Evolutionary conservation across 2,888 invertebrate genomes (phyloP), one percentile per base, ranked within the genome.

Genomic region (Brachyptera putata): DNA sequence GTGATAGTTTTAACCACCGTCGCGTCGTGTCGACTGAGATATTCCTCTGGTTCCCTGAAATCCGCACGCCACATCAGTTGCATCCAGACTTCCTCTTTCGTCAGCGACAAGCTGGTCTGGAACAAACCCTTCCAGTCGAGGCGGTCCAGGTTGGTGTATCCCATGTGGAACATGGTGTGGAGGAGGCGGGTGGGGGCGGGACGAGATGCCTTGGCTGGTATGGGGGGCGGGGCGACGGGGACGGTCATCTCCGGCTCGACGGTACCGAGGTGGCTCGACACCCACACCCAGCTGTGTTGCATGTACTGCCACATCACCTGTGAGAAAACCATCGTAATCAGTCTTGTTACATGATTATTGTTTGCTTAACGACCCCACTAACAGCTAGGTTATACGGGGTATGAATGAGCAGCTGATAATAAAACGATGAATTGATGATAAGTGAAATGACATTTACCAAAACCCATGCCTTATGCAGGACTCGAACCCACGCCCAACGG

Each of bases 131-230:
- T n/a, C 34, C 41, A 53, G 26, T 39, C 36, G 68, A 88, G 88
- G 80, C 89, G 87, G 75, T 91, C 90, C 70, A 91, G 91, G 0
- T 84, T 83, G 16, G 79, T 77, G 63, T 83, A 78, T 11, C 88
- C 89, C 61, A 91, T 89, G 69, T 87, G 87, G 69, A 91, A 91
- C 89, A 91, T 90, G 5, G 83, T 82, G 69, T 87, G 84, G 0
- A 89, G 74, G 11, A 91, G 74, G 0, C 56, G 53, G 9, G 60
- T 53, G 14, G 63, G 59, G n/a, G 60, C 57, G n/a, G 57, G 64
- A 26, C 63, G 21, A 21, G 60, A 49, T 21, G 66, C 61, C 39
- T 66, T 60, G 18, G 62, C 56, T 13, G 66, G 66, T 16, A 60
- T 46, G 24, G 60, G 74, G 73, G 65, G 75, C 71, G 58, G 76